Evolutionary conservation across 2,113 vertebrate species (phyloP).

Genomic region (Ursus arctos): DNA sequence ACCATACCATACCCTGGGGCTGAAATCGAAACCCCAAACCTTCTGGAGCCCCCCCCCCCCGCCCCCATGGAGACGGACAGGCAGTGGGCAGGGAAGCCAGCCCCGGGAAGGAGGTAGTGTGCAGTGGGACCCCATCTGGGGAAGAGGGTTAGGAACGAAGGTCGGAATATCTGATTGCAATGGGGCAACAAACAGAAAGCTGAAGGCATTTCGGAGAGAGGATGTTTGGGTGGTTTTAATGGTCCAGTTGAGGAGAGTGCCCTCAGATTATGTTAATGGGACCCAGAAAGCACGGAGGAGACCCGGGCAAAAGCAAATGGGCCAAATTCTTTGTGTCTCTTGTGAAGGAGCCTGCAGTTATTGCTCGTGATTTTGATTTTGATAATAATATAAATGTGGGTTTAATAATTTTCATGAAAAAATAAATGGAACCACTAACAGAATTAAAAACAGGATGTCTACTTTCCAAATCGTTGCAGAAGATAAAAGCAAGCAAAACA

Average conservation of each 20-base stretch:
- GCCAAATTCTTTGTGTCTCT: neutral
- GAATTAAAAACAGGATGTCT: slow-evolving; percentile 48
- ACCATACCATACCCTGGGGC: neutral
- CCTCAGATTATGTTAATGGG: neutral
- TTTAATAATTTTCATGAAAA: slow-evolving; percentile 56
- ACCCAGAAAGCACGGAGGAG: neutral
- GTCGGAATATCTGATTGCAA: neutral
- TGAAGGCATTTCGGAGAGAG: neutral
- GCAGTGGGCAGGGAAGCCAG: neutral
- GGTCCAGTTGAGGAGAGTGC: neutral
- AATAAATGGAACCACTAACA: neutral
- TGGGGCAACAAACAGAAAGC: neutral
- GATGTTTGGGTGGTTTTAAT: neutral
- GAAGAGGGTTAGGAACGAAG: neutral
- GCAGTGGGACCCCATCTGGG: neutral
- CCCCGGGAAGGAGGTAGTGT: neutral
- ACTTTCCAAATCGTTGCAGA: slow-evolving; percentile 52
- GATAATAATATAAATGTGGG: slow-evolving; percentile 45
- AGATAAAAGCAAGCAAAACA: slow-evolving; percentile 21
- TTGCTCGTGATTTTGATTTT: slow-evolving; percentile 43
- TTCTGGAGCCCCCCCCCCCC: neutral
- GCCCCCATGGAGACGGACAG: neutral
- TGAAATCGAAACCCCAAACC: neutral
- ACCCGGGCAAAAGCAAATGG: neutral
- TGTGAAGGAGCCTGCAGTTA: neutral